phyloP scores from a whole-genome alignment of 1,140 invertebrate genomes.

The Oreohelix idahoensis region DNA sequence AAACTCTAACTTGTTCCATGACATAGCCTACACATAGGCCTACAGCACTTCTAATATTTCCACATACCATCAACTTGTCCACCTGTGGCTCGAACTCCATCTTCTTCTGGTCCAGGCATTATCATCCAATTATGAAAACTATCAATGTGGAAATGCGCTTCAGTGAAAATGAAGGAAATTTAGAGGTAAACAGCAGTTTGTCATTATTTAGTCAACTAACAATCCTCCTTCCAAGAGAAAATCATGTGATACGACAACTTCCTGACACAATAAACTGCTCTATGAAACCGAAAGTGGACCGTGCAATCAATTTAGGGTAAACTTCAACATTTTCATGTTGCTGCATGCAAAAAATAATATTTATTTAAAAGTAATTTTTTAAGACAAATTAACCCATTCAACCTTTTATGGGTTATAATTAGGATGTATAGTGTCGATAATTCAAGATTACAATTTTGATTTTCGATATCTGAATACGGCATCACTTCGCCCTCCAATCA shows the following conservation, averaged over 20 bases:
- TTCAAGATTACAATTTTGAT: too few species aligned
- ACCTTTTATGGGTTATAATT: too few species aligned
- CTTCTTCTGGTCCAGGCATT: conserved; percentile 63
- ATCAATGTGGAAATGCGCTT: background rate
- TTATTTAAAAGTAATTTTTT: too few species aligned
- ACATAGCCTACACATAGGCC: too few species aligned
- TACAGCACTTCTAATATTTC: too few species aligned
- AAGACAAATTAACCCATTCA: too few species aligned
- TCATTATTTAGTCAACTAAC: background rate
- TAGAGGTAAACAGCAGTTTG: background rate
- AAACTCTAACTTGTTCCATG: too few species aligned
- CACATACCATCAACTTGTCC: conserved; percentile 68
- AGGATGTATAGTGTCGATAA: too few species aligned
- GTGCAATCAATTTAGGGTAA: background rate
- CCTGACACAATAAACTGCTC: background rate
- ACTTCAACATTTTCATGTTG: too few species aligned
- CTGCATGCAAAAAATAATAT: too few species aligned
- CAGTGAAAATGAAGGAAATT: background rate
- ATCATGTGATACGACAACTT: conserved; percentile 34
- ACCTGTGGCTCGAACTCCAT: conserved; percentile 56
- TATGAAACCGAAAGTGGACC: conserved; percentile 26
- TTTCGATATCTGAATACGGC: too few species aligned
- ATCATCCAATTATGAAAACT: conserved; percentile 43
- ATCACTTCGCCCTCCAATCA: too few species aligned
- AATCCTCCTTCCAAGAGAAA: conserved; percentile 4